Base-by-base conservation (phyloP, 1,140 invertebrate genomes). In the Chrysomallon squamiferum region DNA sequence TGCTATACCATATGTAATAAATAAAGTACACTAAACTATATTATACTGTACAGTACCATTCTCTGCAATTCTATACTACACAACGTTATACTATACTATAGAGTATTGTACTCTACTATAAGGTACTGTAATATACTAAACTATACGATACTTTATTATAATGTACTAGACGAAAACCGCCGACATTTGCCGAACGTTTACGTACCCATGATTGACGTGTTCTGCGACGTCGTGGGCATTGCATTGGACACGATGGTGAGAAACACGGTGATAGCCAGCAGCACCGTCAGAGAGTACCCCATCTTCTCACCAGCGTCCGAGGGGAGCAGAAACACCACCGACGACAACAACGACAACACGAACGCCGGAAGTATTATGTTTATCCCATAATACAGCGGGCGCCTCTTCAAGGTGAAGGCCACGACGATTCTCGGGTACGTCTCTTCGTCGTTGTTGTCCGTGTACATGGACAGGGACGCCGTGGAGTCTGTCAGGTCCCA, bases 291-390 rank as follows among this genome's bases (percentile, higher is more conserved):
- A 25, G 69, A 74, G 27, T 79, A 69, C 15, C 63, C 71, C 49
- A 79, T 71, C 63, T 79, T 79, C 58, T 79, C 76, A 5, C 74
- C 78, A 32, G 60, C 50, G 33, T 76, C 72, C 59, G 62, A 64
- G 2, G 78, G 78, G 20, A 79, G 45, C 47, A 65, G 50, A 58
- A 79, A 79, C n/a, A 60, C 66, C 27, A 78, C 67, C n/a, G 76
- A 54, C 22, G 72, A 69, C 47, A 79, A 58, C 20, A 74, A 22
- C 30, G 70, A 79, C 33, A 79, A 64, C 13, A 75, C 43, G 13
- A 79, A 30, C 3, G 66, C 65, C 15, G 78, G 78, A 4, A 74
- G 41, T 18, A 79, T 73, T 3, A 79, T 54, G 27, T 74, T 77
- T 56, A 76, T 68, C 22, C 54, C 43, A 52, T 77, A 77, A 59